A percentile compares a stretch with the other conserved stretches of the same genome.
These are phyloP conservation scores for Natrix natrix DNA, from an alignment of 2,797 vertebrate species.

Conservation along the genomic window DNA sequence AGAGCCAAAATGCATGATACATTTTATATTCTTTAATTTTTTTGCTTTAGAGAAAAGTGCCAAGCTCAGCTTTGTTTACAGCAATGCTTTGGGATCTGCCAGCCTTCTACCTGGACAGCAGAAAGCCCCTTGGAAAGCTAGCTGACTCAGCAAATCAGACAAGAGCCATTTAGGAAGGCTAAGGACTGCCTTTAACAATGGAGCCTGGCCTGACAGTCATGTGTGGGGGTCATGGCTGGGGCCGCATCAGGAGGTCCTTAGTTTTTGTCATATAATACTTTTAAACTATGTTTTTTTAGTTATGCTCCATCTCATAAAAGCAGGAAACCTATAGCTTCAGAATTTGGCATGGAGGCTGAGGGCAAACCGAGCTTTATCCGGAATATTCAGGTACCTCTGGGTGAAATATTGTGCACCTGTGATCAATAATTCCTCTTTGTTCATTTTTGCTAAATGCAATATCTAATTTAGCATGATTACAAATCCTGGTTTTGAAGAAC, in stretches of 20 bases:
- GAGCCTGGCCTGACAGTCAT: background rate
- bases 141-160: background rate
- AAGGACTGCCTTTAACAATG: background rate
- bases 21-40: background rate
- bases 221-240: background rate
- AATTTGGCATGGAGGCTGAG: background rate
- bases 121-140: background rate
- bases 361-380: background rate
- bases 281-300: no score
- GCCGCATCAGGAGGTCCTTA: background rate
- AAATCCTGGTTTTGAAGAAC: background rate
- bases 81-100: background rate
- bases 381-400: background rate
- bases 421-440: background rate
- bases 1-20: background rate
- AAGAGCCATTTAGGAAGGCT: background rate
- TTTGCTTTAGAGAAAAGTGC: background rate
- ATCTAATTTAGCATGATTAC: background rate
- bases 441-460: background rate
- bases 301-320: background rate
- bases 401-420: background rate
- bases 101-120: background rate
- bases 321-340: background rate
- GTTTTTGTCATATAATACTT: no score
- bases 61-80: background rate